Evolutionary conservation across 2,797 vertebrate species (phyloP).

Genomic region (Rhynchotus rufescens): DNA sequence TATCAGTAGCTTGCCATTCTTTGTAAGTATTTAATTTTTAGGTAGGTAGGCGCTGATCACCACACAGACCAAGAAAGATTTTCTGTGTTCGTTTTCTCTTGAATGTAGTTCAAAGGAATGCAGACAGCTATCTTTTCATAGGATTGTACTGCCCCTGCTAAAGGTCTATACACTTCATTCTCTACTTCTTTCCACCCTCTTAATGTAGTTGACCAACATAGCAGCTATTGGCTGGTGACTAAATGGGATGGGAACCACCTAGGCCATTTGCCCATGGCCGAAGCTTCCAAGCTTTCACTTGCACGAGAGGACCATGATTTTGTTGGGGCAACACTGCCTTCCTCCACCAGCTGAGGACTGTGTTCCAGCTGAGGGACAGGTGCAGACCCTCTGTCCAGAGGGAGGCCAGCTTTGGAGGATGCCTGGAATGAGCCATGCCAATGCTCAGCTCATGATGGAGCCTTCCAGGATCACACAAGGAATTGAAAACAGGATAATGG

Average conservation of each 20-base stretch:
- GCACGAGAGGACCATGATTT: not conserved
- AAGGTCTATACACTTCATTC: not conserved
- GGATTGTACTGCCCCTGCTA: not conserved
- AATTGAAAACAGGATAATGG: not conserved
- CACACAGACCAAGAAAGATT: not conserved
- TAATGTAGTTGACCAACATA: not conserved
- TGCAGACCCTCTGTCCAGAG: not conserved
- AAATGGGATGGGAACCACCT: not conserved
- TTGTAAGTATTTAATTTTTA: slow-evolving; percentile 44
- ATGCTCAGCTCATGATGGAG: not conserved
- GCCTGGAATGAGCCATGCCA: not conserved
- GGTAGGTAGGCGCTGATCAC: not conserved
- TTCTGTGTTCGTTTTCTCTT: not conserved
- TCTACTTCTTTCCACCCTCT: not conserved
- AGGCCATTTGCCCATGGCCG: not conserved
- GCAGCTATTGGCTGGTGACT: not conserved
- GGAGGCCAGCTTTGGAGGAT: not conserved
- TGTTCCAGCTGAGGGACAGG: not conserved
- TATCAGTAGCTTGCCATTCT: slow-evolving; percentile 15
- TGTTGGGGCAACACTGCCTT: accelerated
- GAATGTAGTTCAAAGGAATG: not conserved
- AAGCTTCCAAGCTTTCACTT: not conserved
- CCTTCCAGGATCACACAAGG: not conserved
- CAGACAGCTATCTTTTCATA: not conserved
- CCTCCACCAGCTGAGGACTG: not conserved